These are phyloP conservation scores for Capitella teleta DNA, from an alignment of 1,140 invertebrate genomes.

Conservation along the genomic window DNA sequence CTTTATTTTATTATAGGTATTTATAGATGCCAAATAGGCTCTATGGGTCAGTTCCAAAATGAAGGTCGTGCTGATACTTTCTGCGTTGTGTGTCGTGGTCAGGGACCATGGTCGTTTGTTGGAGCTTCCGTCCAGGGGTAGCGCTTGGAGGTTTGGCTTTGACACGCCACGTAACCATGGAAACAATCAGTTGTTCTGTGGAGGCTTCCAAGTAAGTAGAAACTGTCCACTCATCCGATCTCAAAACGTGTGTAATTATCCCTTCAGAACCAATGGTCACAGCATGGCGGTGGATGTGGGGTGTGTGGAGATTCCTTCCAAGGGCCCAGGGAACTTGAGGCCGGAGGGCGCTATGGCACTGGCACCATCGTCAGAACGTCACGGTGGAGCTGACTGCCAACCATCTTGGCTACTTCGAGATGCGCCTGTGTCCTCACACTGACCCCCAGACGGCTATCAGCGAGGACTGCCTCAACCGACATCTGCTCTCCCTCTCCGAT, in stretches of 20 bases:
- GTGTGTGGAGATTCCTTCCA: slow-evolving; percentile 40
- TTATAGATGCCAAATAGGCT: too few species aligned
- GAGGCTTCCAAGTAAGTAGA: slow-evolving; percentile 62
- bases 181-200: slow-evolving; percentile 80
- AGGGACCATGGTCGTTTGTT: slow-evolving; percentile 63
- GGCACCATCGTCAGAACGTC: slow-evolving; percentile 16
- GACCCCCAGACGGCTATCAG: slow-evolving; percentile 22
- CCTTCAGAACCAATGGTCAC: slow-evolving; percentile 21
- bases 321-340: slow-evolving; percentile 31
- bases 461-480: slow-evolving; percentile 50
- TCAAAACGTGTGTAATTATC: not conserved
- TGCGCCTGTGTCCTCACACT: slow-evolving; percentile 63
- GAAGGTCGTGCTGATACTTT: too few species aligned
- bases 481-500: slow-evolving; percentile 44
- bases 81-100: too few species aligned
- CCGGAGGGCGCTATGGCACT: slow-evolving; percentile 33
- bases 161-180: slow-evolving; percentile 69
- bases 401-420: slow-evolving; percentile 68
- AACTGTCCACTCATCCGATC: not conserved
- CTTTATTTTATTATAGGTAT: too few species aligned
- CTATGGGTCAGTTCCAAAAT: too few species aligned
- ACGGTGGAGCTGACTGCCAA: slow-evolving; percentile 22
- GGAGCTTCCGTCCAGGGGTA: slow-evolving; percentile 70
- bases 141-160: slow-evolving; percentile 69
- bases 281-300: slow-evolving; percentile 41